phyloP scores from a whole-genome alignment of 2,113 vertebrate species.

The Hydrolagus affinis region DNA sequence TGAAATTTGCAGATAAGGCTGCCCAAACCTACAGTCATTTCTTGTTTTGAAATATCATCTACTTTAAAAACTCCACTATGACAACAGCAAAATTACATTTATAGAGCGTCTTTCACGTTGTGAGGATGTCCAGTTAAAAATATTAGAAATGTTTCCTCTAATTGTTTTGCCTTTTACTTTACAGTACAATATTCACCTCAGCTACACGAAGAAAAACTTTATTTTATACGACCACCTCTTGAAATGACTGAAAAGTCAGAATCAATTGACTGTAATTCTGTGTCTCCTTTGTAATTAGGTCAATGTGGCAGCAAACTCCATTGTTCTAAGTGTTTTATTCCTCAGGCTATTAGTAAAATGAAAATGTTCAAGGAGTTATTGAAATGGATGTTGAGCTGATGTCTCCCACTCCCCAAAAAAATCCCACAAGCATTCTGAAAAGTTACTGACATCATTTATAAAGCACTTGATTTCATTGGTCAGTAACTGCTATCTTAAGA shows the following conservation, averaged over 20 bases:
- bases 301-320: background rate
- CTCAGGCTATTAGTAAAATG: background rate
- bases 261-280: background rate
- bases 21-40: no score
- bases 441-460: background rate
- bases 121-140: background rate
- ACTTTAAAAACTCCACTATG: no score
- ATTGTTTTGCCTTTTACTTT: background rate
- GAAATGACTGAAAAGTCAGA: slow-evolving; percentile 21
- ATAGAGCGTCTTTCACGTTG: no score
- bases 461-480: slow-evolving; percentile 14
- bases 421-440: background rate
- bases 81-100: no score
- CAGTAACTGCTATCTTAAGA: background rate
- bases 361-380: background rate
- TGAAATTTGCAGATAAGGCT: no score
- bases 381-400: background rate
- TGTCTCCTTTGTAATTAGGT: background rate
- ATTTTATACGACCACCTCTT: slow-evolving; percentile 10
- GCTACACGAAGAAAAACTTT: background rate
- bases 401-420: background rate
- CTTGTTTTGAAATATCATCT: background rate
- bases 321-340: no score
- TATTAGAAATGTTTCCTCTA: background rate
- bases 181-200: slow-evolving; percentile 10